These are phyloP conservation scores for Halesus radiatus DNA, from an alignment of 1,140 invertebrate species.

Conservation along the genomic window DNA sequence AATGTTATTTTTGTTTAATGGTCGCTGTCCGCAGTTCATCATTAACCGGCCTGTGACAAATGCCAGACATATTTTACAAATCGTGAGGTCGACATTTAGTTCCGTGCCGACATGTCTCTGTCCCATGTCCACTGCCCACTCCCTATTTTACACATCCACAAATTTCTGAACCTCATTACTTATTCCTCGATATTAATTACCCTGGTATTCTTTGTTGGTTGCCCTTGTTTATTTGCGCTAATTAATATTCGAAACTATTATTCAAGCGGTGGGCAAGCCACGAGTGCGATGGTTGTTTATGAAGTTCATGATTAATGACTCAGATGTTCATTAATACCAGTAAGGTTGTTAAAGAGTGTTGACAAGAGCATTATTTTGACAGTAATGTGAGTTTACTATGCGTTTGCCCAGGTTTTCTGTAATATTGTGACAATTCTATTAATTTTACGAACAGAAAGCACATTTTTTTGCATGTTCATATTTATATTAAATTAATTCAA, in stretches of 20 bases:
- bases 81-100: constrained; percentile 46
- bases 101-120: constrained; percentile 47
- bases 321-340: too few species aligned
- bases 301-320: too few species aligned
- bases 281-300: too few species aligned
- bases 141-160: not conserved
- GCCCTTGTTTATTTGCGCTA: not conserved
- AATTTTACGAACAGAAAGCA: too few species aligned
- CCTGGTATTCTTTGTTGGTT: not conserved
- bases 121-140: constrained; percentile 16
- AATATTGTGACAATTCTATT: too few species aligned
- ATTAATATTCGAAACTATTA: not conserved
- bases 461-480: too few species aligned
- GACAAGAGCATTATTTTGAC: too few species aligned
- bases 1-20: constrained; percentile 44
- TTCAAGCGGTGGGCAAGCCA: too few species aligned
- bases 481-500: too few species aligned
- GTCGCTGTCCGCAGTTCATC: constrained; percentile 49
- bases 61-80: constrained; percentile 42
- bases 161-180: constrained; percentile 31
- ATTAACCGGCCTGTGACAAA: constrained; percentile 49
- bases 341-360: too few species aligned
- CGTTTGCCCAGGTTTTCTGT: too few species aligned
- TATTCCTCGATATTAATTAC: constrained; percentile 40
- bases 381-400: too few species aligned